A percentile compares a stretch with the other conserved stretches of the same genome.
These are phyloP conservation scores for Druceiella hillmani DNA, from an alignment of 2,888 invertebrate species.

Conservation along the genomic window DNA sequence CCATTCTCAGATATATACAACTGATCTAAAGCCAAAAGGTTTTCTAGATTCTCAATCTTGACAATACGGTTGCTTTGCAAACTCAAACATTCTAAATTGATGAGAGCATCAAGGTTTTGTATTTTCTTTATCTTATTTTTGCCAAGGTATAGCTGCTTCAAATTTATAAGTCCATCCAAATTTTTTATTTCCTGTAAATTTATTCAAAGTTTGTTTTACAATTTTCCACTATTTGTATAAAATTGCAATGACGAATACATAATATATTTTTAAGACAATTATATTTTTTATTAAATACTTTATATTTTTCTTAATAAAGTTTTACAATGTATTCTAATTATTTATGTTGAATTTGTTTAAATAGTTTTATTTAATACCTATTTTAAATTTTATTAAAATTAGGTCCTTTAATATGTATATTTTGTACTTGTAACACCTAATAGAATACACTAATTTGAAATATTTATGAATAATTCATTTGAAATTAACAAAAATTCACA, in stretches of 20 bases:
- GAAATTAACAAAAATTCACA: too few species aligned
- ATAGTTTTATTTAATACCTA: too few species aligned
- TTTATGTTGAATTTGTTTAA: neutral
- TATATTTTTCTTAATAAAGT: neutral
- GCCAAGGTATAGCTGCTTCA: slow-evolving; percentile 81
- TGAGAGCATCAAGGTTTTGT: slow-evolving; percentile 69
- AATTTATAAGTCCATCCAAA: slow-evolving; percentile 64
- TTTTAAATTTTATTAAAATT: too few species aligned
- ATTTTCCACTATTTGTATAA: too few species aligned
- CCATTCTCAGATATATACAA: slow-evolving; percentile 94
- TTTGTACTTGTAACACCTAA: too few species aligned
- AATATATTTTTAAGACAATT: neutral
- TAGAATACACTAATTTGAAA: too few species aligned
- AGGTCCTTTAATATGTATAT: too few species aligned
- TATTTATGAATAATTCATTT: too few species aligned
- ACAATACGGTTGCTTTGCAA: slow-evolving; percentile 87
- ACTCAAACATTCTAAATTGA: slow-evolving; percentile 73
- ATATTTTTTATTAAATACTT: neutral
- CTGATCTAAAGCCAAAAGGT: slow-evolving; percentile 70
- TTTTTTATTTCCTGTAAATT: slow-evolving; percentile 75
- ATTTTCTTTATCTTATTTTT: slow-evolving; percentile 93
- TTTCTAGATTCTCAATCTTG: slow-evolving; percentile 80
- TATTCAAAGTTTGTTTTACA: too few species aligned
- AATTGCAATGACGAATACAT: neutral
- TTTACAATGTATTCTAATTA: neutral